Conservation (phyloP, 2,888 invertebrate species). For the Trissoscelio sp. region DNA sequence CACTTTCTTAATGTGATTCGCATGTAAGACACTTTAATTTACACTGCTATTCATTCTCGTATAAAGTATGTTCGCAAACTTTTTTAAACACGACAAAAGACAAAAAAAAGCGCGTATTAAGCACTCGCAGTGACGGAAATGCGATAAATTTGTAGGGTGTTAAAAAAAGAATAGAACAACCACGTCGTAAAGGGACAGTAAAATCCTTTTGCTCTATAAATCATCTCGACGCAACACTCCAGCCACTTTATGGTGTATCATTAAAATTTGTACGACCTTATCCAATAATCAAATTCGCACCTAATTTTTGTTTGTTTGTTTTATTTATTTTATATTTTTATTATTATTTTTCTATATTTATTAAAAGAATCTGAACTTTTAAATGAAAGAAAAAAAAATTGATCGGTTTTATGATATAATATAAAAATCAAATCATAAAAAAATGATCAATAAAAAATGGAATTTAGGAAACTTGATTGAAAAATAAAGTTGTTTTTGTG, state of each 20-base stretch:
- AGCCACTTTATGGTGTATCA: constrained; percentile 20
- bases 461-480: no score
- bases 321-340: no score
- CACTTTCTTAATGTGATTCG: constrained; percentile 1
- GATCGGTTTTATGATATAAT: no score
- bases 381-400: no score
- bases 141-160: constrained; percentile 27
- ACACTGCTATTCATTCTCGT: neutral
- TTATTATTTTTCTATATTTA: no score
- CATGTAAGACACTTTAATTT: constrained; percentile 1
- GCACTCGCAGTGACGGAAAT: constrained; percentile 1
- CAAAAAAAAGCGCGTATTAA: constrained; percentile 16
- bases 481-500: no score
- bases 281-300: neutral
- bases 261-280: neutral
- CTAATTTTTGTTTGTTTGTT: no score
- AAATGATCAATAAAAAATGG: no score
- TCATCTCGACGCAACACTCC: constrained; percentile 10
- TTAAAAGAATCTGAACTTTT: no score
- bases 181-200: constrained; percentile 29
- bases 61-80: constrained; percentile 1
- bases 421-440: no score
- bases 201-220: constrained; percentile 29
- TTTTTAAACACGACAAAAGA: constrained; percentile 25
- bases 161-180: constrained; percentile 19